Evolutionary conservation across 2,888 invertebrate genomes (phyloP).

Genomic region (Drosophila glabriapex): DNA sequence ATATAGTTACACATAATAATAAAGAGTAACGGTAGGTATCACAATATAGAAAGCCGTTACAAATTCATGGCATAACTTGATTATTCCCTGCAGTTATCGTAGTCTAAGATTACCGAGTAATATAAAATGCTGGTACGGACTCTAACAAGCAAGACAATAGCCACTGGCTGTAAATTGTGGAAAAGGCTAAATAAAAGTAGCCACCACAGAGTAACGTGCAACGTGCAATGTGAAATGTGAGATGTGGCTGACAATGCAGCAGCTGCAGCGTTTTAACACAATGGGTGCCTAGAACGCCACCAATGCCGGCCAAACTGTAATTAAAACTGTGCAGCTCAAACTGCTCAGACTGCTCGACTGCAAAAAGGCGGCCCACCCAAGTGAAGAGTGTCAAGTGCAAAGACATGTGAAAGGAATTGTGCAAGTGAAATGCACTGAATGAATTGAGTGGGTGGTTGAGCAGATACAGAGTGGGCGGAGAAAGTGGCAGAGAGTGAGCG

Average conservation of each 20-base stretch:
- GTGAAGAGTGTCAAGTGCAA: constrained; percentile 75
- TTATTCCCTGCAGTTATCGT: not conserved
- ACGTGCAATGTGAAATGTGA: constrained; percentile 16
- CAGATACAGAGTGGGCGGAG: not conserved
- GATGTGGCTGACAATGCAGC: constrained; percentile 27
- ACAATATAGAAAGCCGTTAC: not conserved
- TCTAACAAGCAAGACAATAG: constrained; percentile 75
- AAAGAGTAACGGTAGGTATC: not conserved
- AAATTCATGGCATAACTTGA: not conserved
- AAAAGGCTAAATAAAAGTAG: constrained; percentile 61
- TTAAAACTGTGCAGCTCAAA: constrained; percentile 68
- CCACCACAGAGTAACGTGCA: constrained; percentile 28
- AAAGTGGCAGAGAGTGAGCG: not conserved
- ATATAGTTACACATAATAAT: not conserved
- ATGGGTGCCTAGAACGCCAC: constrained; percentile 47
- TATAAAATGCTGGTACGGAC: constrained; percentile 48
- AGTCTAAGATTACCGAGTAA: constrained; percentile 28
- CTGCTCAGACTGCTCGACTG: constrained; percentile 42
- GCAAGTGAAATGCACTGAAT: constrained; percentile 25
- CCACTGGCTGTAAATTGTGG: constrained; percentile 69
- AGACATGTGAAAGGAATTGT: constrained; percentile 62
- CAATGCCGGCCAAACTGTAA: constrained; percentile 63
- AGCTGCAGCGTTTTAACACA: constrained; percentile 28
- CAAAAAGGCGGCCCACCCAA: constrained; percentile 55
- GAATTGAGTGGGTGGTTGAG: constrained; percentile 8